Conservation (phyloP, 2,113 vertebrate species). For the Psittacus erithacus region DNA sequence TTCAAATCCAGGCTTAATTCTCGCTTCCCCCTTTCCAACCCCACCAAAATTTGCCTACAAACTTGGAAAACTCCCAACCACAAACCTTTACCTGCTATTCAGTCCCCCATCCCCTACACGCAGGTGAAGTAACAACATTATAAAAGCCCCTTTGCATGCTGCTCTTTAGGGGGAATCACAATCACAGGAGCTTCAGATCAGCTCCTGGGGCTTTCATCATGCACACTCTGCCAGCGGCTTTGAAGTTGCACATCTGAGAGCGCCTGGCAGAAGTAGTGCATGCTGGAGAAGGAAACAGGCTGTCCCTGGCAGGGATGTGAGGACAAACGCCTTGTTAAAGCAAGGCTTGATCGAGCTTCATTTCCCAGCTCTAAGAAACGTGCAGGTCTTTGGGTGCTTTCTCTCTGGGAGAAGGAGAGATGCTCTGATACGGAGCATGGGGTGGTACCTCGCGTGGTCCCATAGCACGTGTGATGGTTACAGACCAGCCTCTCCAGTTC, state of each 20-base stretch:
- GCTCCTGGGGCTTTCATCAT: slow-evolving; percentile 38
- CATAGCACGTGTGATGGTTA: background rate
- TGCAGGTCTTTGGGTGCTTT: background rate
- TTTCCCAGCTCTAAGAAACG: background rate
- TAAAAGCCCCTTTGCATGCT: background rate
- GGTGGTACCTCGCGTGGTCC: background rate
- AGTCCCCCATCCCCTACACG: background rate
- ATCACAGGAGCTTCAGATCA: slow-evolving; percentile 36
- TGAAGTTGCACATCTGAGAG: slow-evolving; percentile 46
- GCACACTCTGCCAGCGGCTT: slow-evolving; percentile 27
- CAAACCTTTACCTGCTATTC: background rate
- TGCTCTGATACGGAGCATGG: background rate
- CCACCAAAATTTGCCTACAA: background rate
- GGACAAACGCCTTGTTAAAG: slow-evolving; percentile 19
- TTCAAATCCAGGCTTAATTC: background rate
- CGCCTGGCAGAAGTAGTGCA: background rate
- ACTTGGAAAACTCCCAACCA: background rate
- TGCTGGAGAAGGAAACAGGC: background rate
- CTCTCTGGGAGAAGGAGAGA: background rate
- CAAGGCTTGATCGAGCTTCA: background rate
- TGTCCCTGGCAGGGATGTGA: background rate
- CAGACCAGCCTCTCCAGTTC: accelerated
- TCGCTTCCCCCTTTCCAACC: background rate
- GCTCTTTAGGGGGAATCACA: background rate
- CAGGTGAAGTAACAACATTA: background rate